Conservation (phyloP, 2,797 vertebrate genomes). For the Enteromius mattozi region DNA sequence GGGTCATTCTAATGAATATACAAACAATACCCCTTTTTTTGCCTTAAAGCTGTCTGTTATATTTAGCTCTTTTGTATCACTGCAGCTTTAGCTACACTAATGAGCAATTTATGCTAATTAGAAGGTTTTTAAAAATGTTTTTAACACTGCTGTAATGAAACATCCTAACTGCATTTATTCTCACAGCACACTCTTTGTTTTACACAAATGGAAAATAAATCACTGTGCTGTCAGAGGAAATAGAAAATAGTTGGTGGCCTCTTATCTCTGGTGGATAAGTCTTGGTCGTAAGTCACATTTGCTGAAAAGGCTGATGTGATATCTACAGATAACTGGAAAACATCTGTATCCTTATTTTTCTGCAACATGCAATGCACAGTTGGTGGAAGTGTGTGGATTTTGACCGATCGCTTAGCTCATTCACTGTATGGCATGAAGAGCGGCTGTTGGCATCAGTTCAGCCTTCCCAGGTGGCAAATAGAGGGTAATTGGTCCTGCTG, state of each 20-base stretch:
- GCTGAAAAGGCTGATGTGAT: conserved; percentile 16
- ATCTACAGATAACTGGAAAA: conserved; percentile 36
- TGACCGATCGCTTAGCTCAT: conserved; percentile 42
- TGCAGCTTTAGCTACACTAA: not conserved
- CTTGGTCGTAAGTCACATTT: conserved; percentile 25
- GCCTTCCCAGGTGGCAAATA: conserved; percentile 51
- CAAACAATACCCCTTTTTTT: not conserved
- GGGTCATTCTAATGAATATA: not conserved
- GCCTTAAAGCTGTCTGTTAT: not conserved
- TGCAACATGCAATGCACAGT: not conserved
- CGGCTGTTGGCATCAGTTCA: conserved; percentile 38
- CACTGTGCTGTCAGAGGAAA: not conserved
- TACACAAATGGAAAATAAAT: conserved; percentile 13
- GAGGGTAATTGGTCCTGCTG: conserved; percentile 50
- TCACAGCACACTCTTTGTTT: conserved; percentile 12
- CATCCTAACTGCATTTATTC: not conserved
- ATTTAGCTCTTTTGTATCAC: conserved; percentile 4
- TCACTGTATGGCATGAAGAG: conserved; percentile 24
- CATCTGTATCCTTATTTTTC: conserved; percentile 34
- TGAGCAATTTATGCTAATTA: not conserved
- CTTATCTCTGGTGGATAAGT: conserved; percentile 24
- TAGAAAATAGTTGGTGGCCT: conserved; percentile 16
- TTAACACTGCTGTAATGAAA: conserved; percentile 3
- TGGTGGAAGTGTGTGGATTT: conserved; percentile 27
- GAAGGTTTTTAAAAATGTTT: not conserved